phyloP scores from a whole-genome alignment of 2,888 invertebrate species.

The Drosophila multiciliata region DNA sequence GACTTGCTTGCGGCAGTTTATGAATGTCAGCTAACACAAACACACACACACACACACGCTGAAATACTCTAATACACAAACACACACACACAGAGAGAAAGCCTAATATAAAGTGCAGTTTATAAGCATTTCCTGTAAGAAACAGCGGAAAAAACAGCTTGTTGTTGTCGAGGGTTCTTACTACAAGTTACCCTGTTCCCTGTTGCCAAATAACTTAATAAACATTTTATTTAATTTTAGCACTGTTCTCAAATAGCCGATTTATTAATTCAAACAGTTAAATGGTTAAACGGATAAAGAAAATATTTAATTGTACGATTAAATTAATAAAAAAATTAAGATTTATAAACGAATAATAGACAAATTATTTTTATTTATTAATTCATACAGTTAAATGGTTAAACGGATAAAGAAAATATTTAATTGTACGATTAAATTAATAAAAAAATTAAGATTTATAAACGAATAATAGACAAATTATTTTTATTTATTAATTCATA shows the following conservation, averaged over 20 bases:
- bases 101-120: conserved; percentile 65
- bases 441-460: accelerated
- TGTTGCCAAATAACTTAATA: background rate
- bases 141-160: conserved; percentile 25
- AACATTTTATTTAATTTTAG: background rate
- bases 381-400: background rate
- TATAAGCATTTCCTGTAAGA: conserved; percentile 59
- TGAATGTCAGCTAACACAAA: conserved; percentile 59
- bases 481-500: background rate
- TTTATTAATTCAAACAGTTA: background rate
- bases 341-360: background rate
- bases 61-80: background rate
- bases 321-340: background rate
- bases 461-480: too few species aligned
- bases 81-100: conserved; percentile 11
- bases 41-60: conserved; percentile 20
- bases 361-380: background rate
- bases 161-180: conserved; percentile 3
- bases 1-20: conserved; percentile 54
- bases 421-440: background rate
- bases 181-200: conserved; percentile 7
- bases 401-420: background rate
- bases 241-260: background rate
- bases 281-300: background rate
- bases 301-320: background rate